Percentiles rank a stretch among this genome's conserved stretches.
phyloP scores from a whole-genome alignment of 2,888 invertebrate species.

The Drosophila tanythrix region DNA sequence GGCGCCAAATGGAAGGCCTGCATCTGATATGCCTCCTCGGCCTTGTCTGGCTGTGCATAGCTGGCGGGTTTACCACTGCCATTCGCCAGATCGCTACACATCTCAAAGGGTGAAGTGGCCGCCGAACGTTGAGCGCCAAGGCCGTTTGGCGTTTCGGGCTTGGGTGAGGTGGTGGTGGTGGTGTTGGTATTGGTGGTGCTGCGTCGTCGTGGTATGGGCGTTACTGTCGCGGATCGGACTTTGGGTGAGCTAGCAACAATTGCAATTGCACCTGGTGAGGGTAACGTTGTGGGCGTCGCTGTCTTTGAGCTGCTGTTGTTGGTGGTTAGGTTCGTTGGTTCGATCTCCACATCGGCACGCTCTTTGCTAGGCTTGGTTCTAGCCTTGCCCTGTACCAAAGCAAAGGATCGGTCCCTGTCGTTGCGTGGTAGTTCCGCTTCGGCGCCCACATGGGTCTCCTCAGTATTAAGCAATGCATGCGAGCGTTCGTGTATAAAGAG shows the following conservation, averaged over 20 bases:
- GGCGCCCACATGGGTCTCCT: constrained; percentile 31
- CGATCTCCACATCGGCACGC: constrained; percentile 41
- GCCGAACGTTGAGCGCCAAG: constrained; percentile 61
- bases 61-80: constrained; percentile 86
- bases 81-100: constrained; percentile 82
- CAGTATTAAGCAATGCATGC: constrained; percentile 86
- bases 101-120: constrained; percentile 70
- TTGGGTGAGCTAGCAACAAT: constrained; percentile 44
- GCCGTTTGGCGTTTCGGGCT: constrained; percentile 69
- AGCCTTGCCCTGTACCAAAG: constrained; percentile 40
- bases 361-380: constrained; percentile 44
- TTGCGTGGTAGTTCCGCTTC: constrained; percentile 47
- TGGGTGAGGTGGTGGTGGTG: constrained; percentile 31
- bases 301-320: constrained; percentile 80
- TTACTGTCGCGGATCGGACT: constrained; percentile 34
- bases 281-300: constrained; percentile 40
- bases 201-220: constrained; percentile 34
- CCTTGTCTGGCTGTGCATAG: constrained; percentile 87
- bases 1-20: constrained; percentile 93
- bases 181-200: constrained; percentile 29
- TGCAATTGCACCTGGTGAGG: constrained; percentile 33
- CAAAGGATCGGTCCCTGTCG: constrained; percentile 37
- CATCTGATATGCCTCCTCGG: constrained; percentile 88
- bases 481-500: constrained; percentile 96
- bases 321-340: constrained; percentile 82